Percentiles rank a stretch among this genome's conserved stretches.
Conservation (phyloP, 1,140 invertebrate species). For the Leptinotarsa undecemlineata region DNA sequence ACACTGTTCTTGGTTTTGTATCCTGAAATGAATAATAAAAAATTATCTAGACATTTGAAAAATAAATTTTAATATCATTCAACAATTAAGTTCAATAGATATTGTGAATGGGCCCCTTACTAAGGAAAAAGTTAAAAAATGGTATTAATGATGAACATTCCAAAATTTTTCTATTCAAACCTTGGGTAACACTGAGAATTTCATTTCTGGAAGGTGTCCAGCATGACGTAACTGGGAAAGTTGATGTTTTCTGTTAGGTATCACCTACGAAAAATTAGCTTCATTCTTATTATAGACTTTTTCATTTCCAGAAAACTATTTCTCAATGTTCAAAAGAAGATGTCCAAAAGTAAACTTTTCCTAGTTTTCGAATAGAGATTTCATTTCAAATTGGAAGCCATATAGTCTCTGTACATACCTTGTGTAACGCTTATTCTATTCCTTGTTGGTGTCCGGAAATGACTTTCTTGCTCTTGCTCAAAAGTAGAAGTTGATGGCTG, state of each 20-base stretch:
- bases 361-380: not conserved
- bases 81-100: not conserved
- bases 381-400: not conserved
- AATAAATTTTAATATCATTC: not conserved
- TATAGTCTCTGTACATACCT: slow-evolving; percentile 1
- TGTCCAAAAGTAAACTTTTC: not conserved
- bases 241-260: no score
- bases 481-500: not conserved
- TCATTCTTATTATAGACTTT: no score
- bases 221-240: no score
- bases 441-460: not conserved
- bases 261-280: not conserved
- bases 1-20: not conserved
- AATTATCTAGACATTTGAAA: not conserved
- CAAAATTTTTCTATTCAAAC: no score
- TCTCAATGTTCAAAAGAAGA: no score
- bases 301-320: no score
- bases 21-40: not conserved
- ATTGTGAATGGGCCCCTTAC: no score
- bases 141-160: no score
- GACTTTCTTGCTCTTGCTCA: not conserved
- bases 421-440: not conserved
- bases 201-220: no score
- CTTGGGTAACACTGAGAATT: no score
- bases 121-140: not conserved